Evolutionary conservation across 2,888 invertebrate species (phyloP), one percentile per base, ranked within the genome.

Genomic region (Mesorhabditis sp.): DNA sequence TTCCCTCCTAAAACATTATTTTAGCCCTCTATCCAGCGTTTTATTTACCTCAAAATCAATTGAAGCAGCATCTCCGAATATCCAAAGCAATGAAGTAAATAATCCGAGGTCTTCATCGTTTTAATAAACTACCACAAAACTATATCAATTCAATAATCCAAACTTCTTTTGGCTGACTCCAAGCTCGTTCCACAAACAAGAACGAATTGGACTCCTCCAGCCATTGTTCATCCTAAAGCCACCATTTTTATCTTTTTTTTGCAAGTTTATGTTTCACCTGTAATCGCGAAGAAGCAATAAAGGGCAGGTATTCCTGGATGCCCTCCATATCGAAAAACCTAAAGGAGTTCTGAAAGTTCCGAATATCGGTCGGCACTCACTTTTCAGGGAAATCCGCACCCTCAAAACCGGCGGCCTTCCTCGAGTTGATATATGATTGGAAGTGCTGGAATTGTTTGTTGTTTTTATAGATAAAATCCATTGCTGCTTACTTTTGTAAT

Each of bases 161-260:
- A 7, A 76, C 78, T 72, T 80, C 80, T 65, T 76, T 78, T 5
- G 80, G 80, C 68, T 80, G 80, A 28, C 72, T 73, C 80, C 80
- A 80, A 7, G 78, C 78, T 66, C 76, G 74, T 45, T 80, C 80
- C 3, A 80, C 80, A 58, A 80, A 77, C 42, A 80, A 67, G 62
- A 78, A 80, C 0, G 80, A 76, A 43, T 78, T 80, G 67, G 74
- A 74, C 10, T 77, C 78, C n/a, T 75, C 75, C 42, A 72, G 73
- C 78, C 78, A 80, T 50, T 76, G 76, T 41, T 71, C 50, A 71
- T 78, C 78, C 45, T 71, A 69, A n/a, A 50, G 2, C 28, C 28
- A 28, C 28, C 28, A 28, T 28, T 62, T 28, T 1, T 28, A n/a
- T 28, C 7, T n/a, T 62, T 28, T n/a, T 28, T 15, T 7, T 62